Evolutionary conservation across 64 coral and sea anemone genomes (phyloP).

Genomic region (Trachythela sp.): DNA sequence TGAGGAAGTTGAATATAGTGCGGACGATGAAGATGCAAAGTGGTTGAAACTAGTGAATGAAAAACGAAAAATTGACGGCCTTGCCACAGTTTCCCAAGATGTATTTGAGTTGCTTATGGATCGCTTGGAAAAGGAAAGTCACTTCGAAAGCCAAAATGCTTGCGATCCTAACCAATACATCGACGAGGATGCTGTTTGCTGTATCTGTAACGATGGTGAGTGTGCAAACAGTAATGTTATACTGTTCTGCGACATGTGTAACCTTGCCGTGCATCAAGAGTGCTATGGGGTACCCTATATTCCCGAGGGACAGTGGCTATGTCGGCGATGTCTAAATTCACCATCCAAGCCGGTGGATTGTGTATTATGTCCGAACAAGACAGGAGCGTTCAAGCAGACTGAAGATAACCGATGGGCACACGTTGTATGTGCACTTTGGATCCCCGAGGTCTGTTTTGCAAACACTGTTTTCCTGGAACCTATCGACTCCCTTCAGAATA

Average conservation of each 20-base stretch:
- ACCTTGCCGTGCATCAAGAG: constrained; percentile 96
- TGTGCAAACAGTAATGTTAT: constrained; percentile 99
- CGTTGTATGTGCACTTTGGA: constrained; percentile 98
- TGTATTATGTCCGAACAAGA: constrained; percentile 94
- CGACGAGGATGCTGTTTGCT: constrained; percentile 98
- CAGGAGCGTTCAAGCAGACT: constrained; percentile 98
- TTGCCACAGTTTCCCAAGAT: constrained; percentile 97
- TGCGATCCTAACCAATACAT: constrained; percentile 99
- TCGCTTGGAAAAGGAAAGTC: constrained; percentile 89
- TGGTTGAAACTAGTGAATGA: constrained; percentile 94
- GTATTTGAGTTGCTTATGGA: constrained; percentile 98
- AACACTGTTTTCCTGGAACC: constrained; percentile 99
- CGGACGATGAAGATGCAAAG: constrained; percentile 50
- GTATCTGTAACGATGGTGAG: constrained; percentile 97
- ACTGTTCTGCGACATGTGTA: constrained; percentile 98
- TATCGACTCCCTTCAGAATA: constrained; percentile 98
- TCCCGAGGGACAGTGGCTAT: constrained; percentile 98
- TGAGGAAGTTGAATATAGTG: constrained; percentile 58
- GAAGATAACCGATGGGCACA: constrained; percentile 89
- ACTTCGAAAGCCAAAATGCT: constrained; percentile 93
- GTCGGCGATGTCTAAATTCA: constrained; percentile 89
- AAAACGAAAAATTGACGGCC: constrained; percentile 72
- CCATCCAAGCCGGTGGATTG: constrained; percentile 94
- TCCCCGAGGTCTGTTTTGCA: constrained; percentile 98
- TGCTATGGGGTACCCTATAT: constrained; percentile 99